Evolutionary conservation across 2,888 invertebrate genomes (phyloP), one percentile per base, ranked within the genome.

Genomic region (Schrankia costaestrigalis): DNA sequence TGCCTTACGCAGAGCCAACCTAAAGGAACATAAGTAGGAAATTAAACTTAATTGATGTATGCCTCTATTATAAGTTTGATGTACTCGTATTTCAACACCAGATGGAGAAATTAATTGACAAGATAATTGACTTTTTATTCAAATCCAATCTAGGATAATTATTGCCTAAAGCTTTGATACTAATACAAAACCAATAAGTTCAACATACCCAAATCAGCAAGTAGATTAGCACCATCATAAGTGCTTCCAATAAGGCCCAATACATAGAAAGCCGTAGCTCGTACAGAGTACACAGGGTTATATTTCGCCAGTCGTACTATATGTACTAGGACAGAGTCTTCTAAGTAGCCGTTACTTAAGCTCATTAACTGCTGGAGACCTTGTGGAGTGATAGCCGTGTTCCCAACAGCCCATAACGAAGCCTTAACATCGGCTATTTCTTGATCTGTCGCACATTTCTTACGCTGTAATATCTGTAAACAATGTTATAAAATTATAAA

Each of bases 201-300:
- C 9, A 1, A 56, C 77, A 78, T 85, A 90, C 93, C 93, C 56
- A 92, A 82, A 71, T 94, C 91, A 26, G 91, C 89, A 2, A 98
- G 87, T 31, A 92, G 78, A 68, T 95, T 94, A 1, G 95, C 95
- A 3, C 98, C 98, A 35, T 92, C 90, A 48, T 91, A 91, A 0
- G 96, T 97, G 37, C 94, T 94, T 0, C 94, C 94, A 26, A 98
- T 90, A 17, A 98, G 89, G 13, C 96, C 94, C n/a, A 97, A 87
- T 3, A 93, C 93, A 71, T 95, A 96, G 78, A 96, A 95, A 1
- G 97, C 95, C 0, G 97, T 96, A 1, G 96, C 97, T 42, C 97
- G 90, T 29, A 98, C 90, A 0, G 97, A 94, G 70, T 97, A 96
- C 22, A 97, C 94, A 2, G 92, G 91, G 72, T 94, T 93, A 52